Conservation (phyloP, 2,888 invertebrate genomes). For the Pyrochroa serraticornis region DNA sequence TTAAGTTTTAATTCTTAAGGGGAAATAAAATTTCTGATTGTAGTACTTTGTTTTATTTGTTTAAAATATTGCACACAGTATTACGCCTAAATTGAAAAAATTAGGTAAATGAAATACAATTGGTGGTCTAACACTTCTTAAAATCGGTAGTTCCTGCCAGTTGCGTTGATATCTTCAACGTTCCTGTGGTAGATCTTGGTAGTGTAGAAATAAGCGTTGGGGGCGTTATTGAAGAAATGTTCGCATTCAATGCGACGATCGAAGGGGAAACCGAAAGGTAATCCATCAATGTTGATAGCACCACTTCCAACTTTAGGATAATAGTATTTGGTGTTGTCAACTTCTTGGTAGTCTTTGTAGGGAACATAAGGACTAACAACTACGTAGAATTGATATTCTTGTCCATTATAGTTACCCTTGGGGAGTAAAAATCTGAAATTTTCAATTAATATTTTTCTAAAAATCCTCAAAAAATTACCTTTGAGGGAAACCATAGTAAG, state of each 20-base stretch:
- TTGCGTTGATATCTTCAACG: constrained; percentile 38
- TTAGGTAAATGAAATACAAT: too few relatives aligned
- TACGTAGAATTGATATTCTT: constrained; percentile 62
- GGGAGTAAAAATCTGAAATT: constrained; percentile 66
- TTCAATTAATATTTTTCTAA: neutral
- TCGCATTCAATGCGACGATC: constrained; percentile 68
- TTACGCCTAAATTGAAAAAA: too few relatives aligned
- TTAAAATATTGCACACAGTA: too few relatives aligned
- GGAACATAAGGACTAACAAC: constrained; percentile 59
- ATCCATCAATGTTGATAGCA: constrained; percentile 60
- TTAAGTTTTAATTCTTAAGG: too few relatives aligned
- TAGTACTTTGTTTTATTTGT: too few relatives aligned
- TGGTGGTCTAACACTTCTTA: too few relatives aligned
- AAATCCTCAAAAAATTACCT: constrained; percentile 50
- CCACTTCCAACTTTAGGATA: constrained; percentile 22
- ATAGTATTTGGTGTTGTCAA: constrained; percentile 17
- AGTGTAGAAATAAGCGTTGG: constrained; percentile 72
- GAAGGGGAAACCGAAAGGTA: constrained; percentile 76
- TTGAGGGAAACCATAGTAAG: constrained; percentile 71
- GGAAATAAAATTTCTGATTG: too few relatives aligned
- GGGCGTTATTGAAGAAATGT: constrained; percentile 65
- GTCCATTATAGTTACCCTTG: constrained; percentile 69
- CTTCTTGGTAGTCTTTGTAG: constrained; percentile 37
- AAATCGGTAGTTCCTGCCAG: constrained; percentile 20
- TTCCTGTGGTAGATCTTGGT: constrained; percentile 57